phyloP scores from a whole-genome alignment of 2,797 vertebrate species.

The Clamator glandarius region DNA sequence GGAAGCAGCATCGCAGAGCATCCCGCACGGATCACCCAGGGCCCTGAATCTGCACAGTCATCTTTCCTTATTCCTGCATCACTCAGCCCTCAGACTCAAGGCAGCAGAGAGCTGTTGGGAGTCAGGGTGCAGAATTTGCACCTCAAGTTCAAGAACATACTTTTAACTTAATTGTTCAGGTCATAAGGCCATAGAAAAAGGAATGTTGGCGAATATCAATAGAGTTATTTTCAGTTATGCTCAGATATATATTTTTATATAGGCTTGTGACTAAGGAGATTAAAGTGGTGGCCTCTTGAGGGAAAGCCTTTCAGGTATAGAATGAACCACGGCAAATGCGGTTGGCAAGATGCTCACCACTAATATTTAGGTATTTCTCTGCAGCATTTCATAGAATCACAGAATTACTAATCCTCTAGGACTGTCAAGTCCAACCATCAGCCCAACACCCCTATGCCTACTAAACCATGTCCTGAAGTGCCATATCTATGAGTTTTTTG shows the following conservation, averaged over 20 bases:
- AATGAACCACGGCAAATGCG: not conserved
- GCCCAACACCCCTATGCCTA: no score
- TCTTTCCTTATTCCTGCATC: not conserved
- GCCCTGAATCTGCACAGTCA: not conserved
- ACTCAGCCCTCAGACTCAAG: not conserved
- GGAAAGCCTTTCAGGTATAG: not conserved
- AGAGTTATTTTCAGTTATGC: not conserved
- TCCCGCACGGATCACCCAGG: accelerated
- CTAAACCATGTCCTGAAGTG: no score
- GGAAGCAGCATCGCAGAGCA: not conserved
- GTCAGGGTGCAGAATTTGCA: not conserved
- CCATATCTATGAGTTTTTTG: no score
- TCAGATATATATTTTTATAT: not conserved
- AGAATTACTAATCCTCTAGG: no score
- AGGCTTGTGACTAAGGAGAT: not conserved
- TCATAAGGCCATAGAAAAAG: not conserved
- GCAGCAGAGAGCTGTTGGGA: not conserved
- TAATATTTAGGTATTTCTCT: not conserved
- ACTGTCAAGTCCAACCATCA: no score
- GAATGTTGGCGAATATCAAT: not conserved
- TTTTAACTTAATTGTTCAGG: not conserved
- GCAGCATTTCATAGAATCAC: not conserved
- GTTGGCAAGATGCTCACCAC: not conserved
- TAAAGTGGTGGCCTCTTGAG: not conserved
- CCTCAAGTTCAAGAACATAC: not conserved